Base-by-base conservation (phyloP, 2,888 invertebrate genomes). In the Elegia similella region DNA sequence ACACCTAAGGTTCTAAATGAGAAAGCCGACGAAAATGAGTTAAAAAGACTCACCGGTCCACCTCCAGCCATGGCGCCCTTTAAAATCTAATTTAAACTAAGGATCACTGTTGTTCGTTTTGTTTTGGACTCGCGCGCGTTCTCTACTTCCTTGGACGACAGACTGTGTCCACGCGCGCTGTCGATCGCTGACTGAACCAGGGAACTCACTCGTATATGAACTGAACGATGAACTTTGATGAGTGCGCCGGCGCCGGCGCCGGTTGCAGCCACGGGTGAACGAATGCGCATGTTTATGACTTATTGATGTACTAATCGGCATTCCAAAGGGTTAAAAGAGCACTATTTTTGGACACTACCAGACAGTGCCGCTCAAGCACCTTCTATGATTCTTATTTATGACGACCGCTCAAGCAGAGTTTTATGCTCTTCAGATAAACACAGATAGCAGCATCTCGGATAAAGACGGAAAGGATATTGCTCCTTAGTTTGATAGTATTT, bases 1-100 rank as follows among this genome's bases (percentile, higher is more conserved):
- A 54, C 29, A 13, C 48, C 6, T 16, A 0, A 8, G 44, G 56
- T 55, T 62, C 53, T 55, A 54, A 58, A 54, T 56, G n/a, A 5
- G 38, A 12, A 38, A 38, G n/a, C 5, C n/a, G 10, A 7, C 52
- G 16, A 64, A 66, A 60, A 60, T 55, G 59, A 58, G 58, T 52
- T 42, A 58, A 65, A 65, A 62, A 60, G 58, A 68, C 90, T 88
- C 68, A 90, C 90, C 88, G 77, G 66, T 67, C 68, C 70, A 57
- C 72, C 67, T 63, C 80, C 69, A 67, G 83, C 78, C 84, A 85
- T 86, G 75, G 73, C 76, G 78, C 75, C 70, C 72, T 77, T 75
- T 80, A 77, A 78, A 71, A 79, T 84, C 79, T 80, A 86, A 84
- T 79, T 85, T 78, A 80, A 84, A 84, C 78, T 80, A 82, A 75